phyloP scores from a whole-genome alignment of 2,113 vertebrate genomes.

The rat (Rattus norvegicus) region GRCr8 NC_086020.1:247363501-247364000 shows the following conservation, averaged over 20 bases:
- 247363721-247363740: neutral
- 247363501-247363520: neutral
- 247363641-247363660: neutral
- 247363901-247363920: slow-evolving; percentile 29
- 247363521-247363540: neutral
- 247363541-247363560: neutral
- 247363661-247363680: neutral
- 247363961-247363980: slow-evolving; percentile 11
- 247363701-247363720: neutral
- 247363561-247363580: neutral
- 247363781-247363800: no score
- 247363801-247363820: neutral
- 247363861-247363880: slow-evolving; percentile 6
- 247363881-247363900: slow-evolving; percentile 8
- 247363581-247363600: neutral
- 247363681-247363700: neutral
- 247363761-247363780: neutral
- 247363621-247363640: neutral
- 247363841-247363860: neutral
- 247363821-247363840: slow-evolving; percentile 24
- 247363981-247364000: slow-evolving; percentile 45
- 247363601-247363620: neutral
- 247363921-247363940: slow-evolving; percentile 62
- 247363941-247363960: slow-evolving; percentile 40
- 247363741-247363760: neutral